These are phyloP conservation scores for Electrophaes corylata DNA, from an alignment of 2,888 invertebrate genomes.

Conservation along the genomic window DNA sequence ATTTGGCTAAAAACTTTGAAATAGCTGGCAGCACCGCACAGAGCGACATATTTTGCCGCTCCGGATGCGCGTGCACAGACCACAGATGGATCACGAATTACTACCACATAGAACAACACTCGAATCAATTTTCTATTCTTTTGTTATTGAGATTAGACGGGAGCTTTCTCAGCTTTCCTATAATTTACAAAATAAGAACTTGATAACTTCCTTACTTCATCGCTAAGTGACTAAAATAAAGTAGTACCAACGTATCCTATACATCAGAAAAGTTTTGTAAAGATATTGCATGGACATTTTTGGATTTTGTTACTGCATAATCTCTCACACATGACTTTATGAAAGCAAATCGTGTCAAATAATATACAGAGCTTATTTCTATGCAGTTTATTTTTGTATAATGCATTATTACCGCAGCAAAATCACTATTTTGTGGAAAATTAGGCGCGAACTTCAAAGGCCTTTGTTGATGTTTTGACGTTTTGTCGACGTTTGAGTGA, in stretches of 20 bases:
- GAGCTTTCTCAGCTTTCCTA: slow-evolving; percentile 62
- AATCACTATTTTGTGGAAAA: slow-evolving; percentile 64
- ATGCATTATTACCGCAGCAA: slow-evolving; percentile 57
- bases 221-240: slow-evolving; percentile 5
- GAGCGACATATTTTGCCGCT: background rate
- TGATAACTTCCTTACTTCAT: slow-evolving; percentile 1
- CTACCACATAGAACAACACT: slow-evolving; percentile 51
- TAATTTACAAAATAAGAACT: slow-evolving; percentile 50
- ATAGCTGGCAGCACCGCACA: slow-evolving; percentile 5
- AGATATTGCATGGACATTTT: background rate
- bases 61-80: slow-evolving; percentile 41
- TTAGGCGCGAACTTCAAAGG: slow-evolving; percentile 60
- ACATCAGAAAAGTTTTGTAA: background rate
- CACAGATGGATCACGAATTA: slow-evolving; percentile 41
- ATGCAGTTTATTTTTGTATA: slow-evolving; percentile 9
- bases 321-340: background rate
- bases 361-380: slow-evolving; percentile 20
- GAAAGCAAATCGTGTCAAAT: slow-evolving; percentile 21
- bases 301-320: background rate
- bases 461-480: slow-evolving; percentile 50
- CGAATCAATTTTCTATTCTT: slow-evolving; percentile 59
- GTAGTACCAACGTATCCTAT: background rate
- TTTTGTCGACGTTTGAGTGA: slow-evolving; percentile 79
- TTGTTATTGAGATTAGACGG: slow-evolving; percentile 69
- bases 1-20: background rate